Conservation (phyloP, 2,888 invertebrate genomes). For the Meandrusa payeni region DNA sequence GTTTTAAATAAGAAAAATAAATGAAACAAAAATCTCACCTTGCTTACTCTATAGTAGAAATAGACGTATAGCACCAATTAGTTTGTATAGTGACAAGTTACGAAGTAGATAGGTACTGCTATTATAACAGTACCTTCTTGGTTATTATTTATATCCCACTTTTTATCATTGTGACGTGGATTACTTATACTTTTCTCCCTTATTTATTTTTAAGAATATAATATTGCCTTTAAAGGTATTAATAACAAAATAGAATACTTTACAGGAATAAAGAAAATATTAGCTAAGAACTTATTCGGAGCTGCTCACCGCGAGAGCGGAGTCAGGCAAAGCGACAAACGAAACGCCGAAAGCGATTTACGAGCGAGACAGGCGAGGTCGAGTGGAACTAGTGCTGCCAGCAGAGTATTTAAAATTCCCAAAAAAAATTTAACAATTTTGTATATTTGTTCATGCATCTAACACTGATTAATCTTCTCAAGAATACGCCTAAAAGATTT, state of each 20-base stretch:
- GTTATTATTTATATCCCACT: constrained; percentile 39
- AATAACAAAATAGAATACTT: neutral
- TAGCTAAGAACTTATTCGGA: neutral
- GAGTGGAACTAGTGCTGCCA: neutral
- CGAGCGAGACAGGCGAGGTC: constrained; percentile 7
- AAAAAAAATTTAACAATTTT: too few relatives aligned
- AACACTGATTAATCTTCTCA: too few relatives aligned
- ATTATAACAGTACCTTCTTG: constrained; percentile 42
- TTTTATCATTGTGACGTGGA: constrained; percentile 25
- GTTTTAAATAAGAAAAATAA: constrained; percentile 1
- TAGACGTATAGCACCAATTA: constrained; percentile 34
- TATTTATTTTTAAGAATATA: neutral
- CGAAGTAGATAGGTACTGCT: constrained; percentile 35
- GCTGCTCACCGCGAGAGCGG: neutral
- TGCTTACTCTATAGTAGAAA: constrained; percentile 31
- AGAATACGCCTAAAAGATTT: too few relatives aligned
- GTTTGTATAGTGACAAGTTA: constrained; percentile 22
- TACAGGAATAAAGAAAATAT: neutral
- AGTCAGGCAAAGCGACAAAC: neutral
- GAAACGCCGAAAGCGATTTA: too few relatives aligned
- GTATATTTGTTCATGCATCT: too few relatives aligned
- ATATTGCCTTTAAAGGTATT: neutral
- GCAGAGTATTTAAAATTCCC: neutral
- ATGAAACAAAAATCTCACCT: constrained; percentile 11
- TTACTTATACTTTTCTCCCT: neutral